phyloP scores from a whole-genome alignment of 2,113 vertebrate species.

The Microtus pennsylvanicus region DNA sequence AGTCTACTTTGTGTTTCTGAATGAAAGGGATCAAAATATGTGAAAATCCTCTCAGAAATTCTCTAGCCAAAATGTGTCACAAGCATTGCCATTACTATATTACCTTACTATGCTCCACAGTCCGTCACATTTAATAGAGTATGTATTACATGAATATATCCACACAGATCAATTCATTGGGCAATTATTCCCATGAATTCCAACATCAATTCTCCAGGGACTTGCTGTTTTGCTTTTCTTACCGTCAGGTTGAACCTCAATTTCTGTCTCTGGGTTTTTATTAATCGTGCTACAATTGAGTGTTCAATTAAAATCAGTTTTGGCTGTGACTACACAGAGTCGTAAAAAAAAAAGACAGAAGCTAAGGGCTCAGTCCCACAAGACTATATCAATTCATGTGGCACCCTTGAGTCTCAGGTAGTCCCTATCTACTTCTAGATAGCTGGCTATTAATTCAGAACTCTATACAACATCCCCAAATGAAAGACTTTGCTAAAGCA shows the following conservation, averaged over 20 bases:
- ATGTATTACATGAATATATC: background rate
- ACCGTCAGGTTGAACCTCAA: too few relatives aligned
- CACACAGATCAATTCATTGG: background rate
- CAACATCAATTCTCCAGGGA: background rate
- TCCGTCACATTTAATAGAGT: background rate
- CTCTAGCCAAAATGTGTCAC: constrained; percentile 36
- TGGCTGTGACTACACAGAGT: background rate
- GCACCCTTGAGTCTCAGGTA: background rate
- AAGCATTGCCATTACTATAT: background rate
- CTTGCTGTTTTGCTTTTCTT: too few relatives aligned
- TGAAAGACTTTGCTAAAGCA: background rate
- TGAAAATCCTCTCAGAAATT: constrained; percentile 10
- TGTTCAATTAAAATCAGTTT: background rate
- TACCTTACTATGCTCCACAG: background rate
- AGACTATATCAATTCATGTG: background rate
- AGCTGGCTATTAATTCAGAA: background rate
- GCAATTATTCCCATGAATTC: background rate
- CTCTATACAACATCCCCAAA: background rate
- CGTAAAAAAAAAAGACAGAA: background rate
- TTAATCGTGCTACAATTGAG: background rate
- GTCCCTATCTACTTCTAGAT: background rate
- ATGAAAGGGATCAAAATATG: background rate
- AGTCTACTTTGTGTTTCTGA: constrained; percentile 22
- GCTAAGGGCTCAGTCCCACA: background rate
- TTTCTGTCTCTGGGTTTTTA: too few relatives aligned